Percentiles rank a stretch among this genome's conserved stretches.
Conservation (phyloP, 2,888 invertebrate genomes). For the Galerucella nymphaeae region DNA sequence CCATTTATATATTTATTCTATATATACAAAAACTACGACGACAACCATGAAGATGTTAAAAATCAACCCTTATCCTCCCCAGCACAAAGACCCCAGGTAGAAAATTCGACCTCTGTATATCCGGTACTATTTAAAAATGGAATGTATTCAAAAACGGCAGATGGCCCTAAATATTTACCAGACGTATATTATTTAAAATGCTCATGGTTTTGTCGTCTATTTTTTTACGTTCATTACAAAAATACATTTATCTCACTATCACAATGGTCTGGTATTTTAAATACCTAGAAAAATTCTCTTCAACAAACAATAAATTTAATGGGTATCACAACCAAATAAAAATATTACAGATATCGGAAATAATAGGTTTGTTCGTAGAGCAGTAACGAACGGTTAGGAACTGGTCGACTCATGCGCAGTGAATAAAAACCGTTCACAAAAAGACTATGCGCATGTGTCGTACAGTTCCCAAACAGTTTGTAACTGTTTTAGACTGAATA, state of each 20-base stretch:
- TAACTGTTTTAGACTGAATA: too few species aligned
- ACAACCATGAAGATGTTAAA: constrained; percentile 47
- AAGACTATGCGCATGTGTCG: too few species aligned
- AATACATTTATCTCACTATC: constrained; percentile 59
- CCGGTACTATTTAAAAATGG: constrained; percentile 49
- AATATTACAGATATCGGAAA: not conserved
- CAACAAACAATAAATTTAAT: constrained; percentile 30
- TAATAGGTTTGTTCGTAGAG: too few species aligned
- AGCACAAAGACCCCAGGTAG: constrained; percentile 36
- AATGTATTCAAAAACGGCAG: constrained; percentile 50
- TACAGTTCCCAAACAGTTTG: too few species aligned
- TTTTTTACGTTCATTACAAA: constrained; percentile 49
- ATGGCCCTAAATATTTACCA: constrained; percentile 21
- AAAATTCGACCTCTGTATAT: constrained; percentile 45
- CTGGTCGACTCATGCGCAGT: too few species aligned
- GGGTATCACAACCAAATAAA: not conserved
- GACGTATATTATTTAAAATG: constrained; percentile 23
- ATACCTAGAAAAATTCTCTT: constrained; percentile 35
- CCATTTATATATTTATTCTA: constrained; percentile 36
- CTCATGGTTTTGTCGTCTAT: constrained; percentile 22
- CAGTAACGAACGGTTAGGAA: too few species aligned
- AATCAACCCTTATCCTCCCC: constrained; percentile 26
- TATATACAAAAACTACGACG: constrained; percentile 46
- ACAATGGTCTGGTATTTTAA: constrained; percentile 54
- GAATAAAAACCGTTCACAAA: too few species aligned